These are phyloP conservation scores for Meghimatium bilineatum DNA, from an alignment of 2,888 invertebrate genomes.

Conservation along the genomic window DNA sequence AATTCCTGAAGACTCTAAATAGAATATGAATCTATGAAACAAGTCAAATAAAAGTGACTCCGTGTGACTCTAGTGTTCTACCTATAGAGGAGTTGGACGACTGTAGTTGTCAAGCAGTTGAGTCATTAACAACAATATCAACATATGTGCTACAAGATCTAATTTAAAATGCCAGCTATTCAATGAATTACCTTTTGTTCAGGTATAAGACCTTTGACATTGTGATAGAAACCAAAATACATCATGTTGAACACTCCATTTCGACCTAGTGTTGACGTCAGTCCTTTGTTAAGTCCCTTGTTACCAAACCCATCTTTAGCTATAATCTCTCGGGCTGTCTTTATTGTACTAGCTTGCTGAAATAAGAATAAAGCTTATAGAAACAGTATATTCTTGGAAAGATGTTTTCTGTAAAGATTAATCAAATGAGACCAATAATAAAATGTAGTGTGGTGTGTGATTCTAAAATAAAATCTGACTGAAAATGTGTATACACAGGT, in stretches of 20 bases:
- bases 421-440: too few relatives aligned
- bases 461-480: too few relatives aligned
- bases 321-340: slow-evolving; percentile 88
- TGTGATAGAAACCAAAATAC: slow-evolving; percentile 96
- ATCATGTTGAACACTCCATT: slow-evolving; percentile 95
- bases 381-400: not conserved
- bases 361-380: not conserved
- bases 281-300: slow-evolving; percentile 89
- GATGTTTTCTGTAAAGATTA: not conserved
- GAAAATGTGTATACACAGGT: too few relatives aligned
- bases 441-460: too few relatives aligned
- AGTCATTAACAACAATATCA: too few relatives aligned
- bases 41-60: too few relatives aligned
- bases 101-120: too few relatives aligned
- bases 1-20: too few relatives aligned
- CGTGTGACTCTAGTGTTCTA: too few relatives aligned
- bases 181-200: slow-evolving; percentile 65
- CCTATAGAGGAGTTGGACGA: too few relatives aligned
- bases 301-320: slow-evolving; percentile 86
- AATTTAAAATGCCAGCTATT: not conserved
- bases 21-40: too few relatives aligned
- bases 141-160: too few relatives aligned
- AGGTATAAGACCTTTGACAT: slow-evolving; percentile 84
- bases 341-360: slow-evolving; percentile 83
- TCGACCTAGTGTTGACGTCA: slow-evolving; percentile 91